phyloP scores from a whole-genome alignment of 1,140 invertebrate species.

The Eupeodes corollae region DNA sequence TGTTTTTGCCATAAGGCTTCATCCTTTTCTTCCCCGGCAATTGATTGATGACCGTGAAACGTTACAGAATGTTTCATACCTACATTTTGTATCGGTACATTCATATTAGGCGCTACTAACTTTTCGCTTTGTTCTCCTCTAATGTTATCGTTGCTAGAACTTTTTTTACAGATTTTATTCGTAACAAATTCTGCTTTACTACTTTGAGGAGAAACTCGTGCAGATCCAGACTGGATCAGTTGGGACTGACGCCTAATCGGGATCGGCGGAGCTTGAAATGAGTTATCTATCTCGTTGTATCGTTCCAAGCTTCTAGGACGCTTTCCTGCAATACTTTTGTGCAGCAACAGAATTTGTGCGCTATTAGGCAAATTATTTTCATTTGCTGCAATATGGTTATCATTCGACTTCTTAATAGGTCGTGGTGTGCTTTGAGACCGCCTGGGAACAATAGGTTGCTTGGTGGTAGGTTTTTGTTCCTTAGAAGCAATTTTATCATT shows the following conservation, averaged over 20 bases:
- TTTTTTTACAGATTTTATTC: conserved; percentile 15
- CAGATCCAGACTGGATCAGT: too few relatives aligned
- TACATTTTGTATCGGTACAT: neutral
- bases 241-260: conserved; percentile 15
- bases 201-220: too few relatives aligned
- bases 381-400: too few relatives aligned
- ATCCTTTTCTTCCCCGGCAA: neutral
- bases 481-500: conserved; percentile 8
- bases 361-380: too few relatives aligned
- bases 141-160: conserved; percentile 22
- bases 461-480: neutral
- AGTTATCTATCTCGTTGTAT: conserved; percentile 16
- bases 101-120: conserved; percentile 1
- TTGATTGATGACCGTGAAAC: conserved; percentile 20
- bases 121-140: neutral
- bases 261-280: conserved; percentile 23
- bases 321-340: conserved; percentile 15
- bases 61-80: conserved; percentile 31
- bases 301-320: conserved; percentile 33
- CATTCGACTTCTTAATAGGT: neutral
- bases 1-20: conserved; percentile 4
- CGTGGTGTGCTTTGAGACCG: conserved; percentile 32
- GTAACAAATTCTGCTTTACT: neutral
- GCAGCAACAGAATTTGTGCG: too few relatives aligned
- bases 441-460: conserved; percentile 22